These are phyloP conservation scores for Miichthys miiuy DNA, from an alignment of 2,797 vertebrate species.

Conservation along the genomic window DNA sequence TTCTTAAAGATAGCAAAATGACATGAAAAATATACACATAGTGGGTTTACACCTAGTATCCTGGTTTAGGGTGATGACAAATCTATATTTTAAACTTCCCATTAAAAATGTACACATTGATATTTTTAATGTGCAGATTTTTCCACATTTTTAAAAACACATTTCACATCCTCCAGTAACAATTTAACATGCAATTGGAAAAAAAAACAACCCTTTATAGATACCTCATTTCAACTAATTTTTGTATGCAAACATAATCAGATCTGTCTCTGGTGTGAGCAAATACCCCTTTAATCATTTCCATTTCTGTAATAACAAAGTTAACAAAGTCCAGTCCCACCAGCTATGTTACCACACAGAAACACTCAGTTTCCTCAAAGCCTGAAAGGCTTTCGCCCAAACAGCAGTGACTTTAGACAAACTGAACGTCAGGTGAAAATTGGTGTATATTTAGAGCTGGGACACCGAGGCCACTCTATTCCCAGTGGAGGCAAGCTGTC, in stretches of 20 bases:
- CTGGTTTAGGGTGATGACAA: background rate
- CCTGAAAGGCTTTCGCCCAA: conserved; percentile 52
- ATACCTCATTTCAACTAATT: conserved; percentile 1
- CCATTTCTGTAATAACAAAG: conserved; percentile 23
- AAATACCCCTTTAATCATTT: conserved; percentile 9
- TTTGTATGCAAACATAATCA: conserved; percentile 10
- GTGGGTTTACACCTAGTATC: background rate
- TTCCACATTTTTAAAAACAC: background rate
- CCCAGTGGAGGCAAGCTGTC: conserved; percentile 81
- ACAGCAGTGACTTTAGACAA: conserved; percentile 70
- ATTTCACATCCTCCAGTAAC: background rate
- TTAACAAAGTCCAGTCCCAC: conserved; percentile 14
- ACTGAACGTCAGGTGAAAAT: conserved; percentile 78
- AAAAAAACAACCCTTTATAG: background rate
- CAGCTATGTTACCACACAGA: conserved; percentile 1
- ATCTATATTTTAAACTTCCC: background rate
- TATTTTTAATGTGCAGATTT: background rate
- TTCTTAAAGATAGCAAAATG: background rate
- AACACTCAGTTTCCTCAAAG: conserved; percentile 47
- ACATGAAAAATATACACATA: background rate
- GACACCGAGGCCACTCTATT: conserved; percentile 79
- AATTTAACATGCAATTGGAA: background rate
- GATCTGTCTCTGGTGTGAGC: conserved; percentile 2
- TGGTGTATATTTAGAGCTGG: conserved; percentile 81
- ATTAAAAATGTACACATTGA: background rate